A percentile compares a stretch with the other conserved stretches of the same genome.
phyloP scores from a whole-genome alignment of 2,888 invertebrate species.

The Erebia palarica region DNA sequence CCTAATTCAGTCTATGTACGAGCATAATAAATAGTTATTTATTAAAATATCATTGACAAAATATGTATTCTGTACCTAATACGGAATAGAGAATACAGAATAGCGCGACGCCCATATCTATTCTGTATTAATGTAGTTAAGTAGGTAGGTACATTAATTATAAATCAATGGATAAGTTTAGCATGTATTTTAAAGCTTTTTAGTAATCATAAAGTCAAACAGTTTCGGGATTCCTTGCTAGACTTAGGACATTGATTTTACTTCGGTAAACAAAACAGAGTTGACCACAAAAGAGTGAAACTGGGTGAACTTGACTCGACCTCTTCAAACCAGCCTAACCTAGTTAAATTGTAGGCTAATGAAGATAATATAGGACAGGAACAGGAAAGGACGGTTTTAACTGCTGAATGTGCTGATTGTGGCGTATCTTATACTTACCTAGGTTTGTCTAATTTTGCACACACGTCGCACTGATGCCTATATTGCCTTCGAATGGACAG shows the following conservation, averaged over 20 bases:
- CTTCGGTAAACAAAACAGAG: conserved; percentile 50
- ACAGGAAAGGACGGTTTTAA: conserved; percentile 10
- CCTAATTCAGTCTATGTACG: too few species aligned
- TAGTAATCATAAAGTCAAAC: too few species aligned
- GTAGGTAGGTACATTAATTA: too few species aligned
- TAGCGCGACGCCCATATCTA: too few species aligned
- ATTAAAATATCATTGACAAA: neutral
- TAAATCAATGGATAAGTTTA: too few species aligned
- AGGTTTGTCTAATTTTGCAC: neutral
- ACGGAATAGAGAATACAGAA: too few species aligned
- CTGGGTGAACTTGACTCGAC: conserved; percentile 57
- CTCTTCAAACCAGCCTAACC: conserved; percentile 46
- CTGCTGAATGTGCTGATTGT: too few species aligned
- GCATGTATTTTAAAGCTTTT: too few species aligned
- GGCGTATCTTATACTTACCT: neutral
- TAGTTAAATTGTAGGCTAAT: conserved; percentile 39
- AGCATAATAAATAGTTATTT: neutral
- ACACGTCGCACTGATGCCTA: neutral
- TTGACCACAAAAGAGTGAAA: conserved; percentile 44
- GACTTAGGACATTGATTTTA: conserved; percentile 39
- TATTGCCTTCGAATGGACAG: too few species aligned
- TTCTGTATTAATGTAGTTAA: neutral
- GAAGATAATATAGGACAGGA: conserved; percentile 20
- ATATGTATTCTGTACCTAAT: too few species aligned
- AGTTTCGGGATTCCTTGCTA: neutral